Conservation (phyloP, 2,888 invertebrate genomes). For the Linyphia triangularis region DNA sequence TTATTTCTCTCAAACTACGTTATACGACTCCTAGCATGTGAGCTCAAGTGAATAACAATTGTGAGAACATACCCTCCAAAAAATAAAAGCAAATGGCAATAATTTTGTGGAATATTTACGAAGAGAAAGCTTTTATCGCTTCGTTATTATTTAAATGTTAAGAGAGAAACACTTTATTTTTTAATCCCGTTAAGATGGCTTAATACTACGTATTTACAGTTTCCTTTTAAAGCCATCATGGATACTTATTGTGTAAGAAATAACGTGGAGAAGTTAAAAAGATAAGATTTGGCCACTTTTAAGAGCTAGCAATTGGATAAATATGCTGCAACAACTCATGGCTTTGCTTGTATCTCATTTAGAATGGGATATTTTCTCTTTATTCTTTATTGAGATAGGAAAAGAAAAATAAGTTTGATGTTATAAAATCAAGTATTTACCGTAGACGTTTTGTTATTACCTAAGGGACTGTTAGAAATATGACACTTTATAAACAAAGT, state of each 20-base stretch:
- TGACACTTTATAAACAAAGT: too few relatives aligned
- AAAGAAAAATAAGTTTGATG: too few relatives aligned
- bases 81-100: slow-evolving; percentile 8
- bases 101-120: slow-evolving; percentile 38
- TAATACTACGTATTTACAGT: slow-evolving; percentile 2
- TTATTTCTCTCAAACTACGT: neutral
- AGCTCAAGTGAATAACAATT: slow-evolving; percentile 27
- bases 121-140: slow-evolving; percentile 17
- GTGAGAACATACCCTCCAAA: neutral
- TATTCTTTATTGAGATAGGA: too few relatives aligned
- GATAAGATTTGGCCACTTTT: neutral
- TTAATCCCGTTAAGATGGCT: slow-evolving; percentile 21
- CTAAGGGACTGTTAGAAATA: too few relatives aligned
- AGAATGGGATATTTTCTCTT: too few relatives aligned
- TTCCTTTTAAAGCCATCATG: neutral
- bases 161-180: slow-evolving; percentile 26
- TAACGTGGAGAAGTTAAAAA: neutral
- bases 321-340: neutral
- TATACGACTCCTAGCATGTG: neutral
- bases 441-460: too few relatives aligned
- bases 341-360: too few relatives aligned
- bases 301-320: neutral
- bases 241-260: slow-evolving; percentile 18
- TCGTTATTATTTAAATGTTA: slow-evolving; percentile 36
- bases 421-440: too few relatives aligned